phyloP scores from a whole-genome alignment of 2,797 vertebrate species.

The Menidia menidia region DNA sequence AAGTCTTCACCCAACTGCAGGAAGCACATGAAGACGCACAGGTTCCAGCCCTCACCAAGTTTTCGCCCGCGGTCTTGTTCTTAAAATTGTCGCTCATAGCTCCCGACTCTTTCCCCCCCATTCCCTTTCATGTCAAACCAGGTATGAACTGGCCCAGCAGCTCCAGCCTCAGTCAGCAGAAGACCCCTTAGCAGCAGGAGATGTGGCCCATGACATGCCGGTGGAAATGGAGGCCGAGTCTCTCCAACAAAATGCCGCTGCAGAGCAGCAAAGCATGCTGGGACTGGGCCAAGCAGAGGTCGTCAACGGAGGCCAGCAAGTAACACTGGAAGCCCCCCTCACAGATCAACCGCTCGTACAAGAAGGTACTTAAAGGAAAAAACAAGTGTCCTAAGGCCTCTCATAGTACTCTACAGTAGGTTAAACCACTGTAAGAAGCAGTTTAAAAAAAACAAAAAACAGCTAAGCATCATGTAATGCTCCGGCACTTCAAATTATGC shows the following conservation, averaged over 20 bases:
- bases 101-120: neutral
- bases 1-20: constrained; percentile 98
- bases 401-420: neutral
- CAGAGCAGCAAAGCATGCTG: constrained; percentile 89
- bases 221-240: constrained; percentile 87
- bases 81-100: neutral
- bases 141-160: constrained; percentile 96
- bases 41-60: constrained; percentile 74
- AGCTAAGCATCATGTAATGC: neutral
- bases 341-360: constrained; percentile 87
- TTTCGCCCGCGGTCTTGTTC: neutral
- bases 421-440: neutral
- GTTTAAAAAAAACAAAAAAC: neutral
- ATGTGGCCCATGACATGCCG: constrained; percentile 88
- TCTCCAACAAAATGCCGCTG: constrained; percentile 80
- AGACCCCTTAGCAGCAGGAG: constrained; percentile 82
- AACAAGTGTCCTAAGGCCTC: neutral
- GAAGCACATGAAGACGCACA: constrained; percentile 99
- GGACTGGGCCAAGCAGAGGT: constrained; percentile 88
- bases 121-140: constrained; percentile 56
- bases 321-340: constrained; percentile 85
- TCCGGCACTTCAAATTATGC: neutral
- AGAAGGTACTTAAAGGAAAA: constrained; percentile 81
- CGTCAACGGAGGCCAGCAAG: constrained; percentile 86
- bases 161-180: constrained; percentile 87